phyloP scores from a whole-genome alignment of 2,888 invertebrate genomes.

The Cheiracanthium punctorium region DNA sequence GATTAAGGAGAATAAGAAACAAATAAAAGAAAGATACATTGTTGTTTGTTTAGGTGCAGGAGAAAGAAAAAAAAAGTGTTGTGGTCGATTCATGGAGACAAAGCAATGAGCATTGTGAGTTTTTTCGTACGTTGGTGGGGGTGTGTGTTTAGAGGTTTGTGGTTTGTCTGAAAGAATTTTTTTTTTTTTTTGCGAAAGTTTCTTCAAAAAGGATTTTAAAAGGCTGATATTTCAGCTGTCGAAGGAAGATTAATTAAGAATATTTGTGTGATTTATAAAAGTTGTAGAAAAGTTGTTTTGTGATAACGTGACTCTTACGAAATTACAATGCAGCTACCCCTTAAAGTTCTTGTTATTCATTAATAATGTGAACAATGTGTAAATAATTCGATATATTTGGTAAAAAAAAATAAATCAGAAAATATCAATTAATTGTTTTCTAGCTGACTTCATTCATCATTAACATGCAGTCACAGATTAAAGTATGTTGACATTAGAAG shows the following conservation, averaged over 20 bases:
- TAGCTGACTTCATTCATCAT: no score
- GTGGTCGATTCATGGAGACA: neutral
- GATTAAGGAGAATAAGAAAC: slow-evolving; percentile 5
- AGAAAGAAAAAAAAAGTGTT: neutral
- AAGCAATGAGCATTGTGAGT: neutral
- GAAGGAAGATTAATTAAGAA: neutral
- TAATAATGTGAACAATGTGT: no score
- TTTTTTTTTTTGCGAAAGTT: neutral
- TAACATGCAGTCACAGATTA: no score
- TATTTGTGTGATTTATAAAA: no score
- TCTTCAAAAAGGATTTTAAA: neutral
- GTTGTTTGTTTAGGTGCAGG: neutral
- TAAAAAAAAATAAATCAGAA: no score
- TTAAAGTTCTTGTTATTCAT: no score
- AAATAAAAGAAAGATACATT: slow-evolving; percentile 11
- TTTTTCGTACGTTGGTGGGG: neutral
- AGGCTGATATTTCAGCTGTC: neutral
- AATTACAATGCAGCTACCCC: no score
- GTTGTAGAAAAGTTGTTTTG: no score
- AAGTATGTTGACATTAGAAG: no score
- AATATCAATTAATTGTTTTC: no score
- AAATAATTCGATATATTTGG: no score
- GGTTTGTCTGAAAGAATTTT: neutral
- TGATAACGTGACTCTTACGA: no score
- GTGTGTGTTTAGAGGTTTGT: neutral